phyloP scores from a whole-genome alignment of 2,113 vertebrate species.

The Osmerus mordax region DNA sequence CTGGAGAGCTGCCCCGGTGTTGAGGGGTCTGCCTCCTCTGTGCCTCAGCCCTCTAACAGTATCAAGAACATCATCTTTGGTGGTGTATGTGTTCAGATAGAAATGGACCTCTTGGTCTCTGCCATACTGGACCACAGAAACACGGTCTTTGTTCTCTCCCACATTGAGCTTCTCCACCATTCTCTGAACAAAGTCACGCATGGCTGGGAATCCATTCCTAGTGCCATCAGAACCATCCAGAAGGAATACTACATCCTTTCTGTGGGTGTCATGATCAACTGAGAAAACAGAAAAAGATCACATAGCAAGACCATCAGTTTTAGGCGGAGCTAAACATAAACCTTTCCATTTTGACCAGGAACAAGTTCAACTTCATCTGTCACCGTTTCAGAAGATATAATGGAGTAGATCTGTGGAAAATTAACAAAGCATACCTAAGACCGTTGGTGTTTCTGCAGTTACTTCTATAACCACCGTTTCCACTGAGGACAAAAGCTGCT shows the following conservation, averaged over 20 bases:
- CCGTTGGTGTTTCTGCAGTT: slow-evolving; percentile 14
- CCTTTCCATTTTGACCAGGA: no score
- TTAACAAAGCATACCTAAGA: slow-evolving; percentile 61
- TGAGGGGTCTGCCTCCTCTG: slow-evolving; percentile 60
- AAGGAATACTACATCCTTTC: slow-evolving; percentile 62
- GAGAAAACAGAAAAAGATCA: slow-evolving; percentile 1
- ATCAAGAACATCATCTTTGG: slow-evolving; percentile 37
- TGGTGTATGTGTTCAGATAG: slow-evolving; percentile 43
- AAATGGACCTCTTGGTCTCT: slow-evolving; percentile 44
- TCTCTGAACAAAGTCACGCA: slow-evolving; percentile 62
- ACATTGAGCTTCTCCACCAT: slow-evolving; percentile 62
- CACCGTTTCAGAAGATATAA: not conserved
- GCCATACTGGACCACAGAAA: slow-evolving; percentile 57
- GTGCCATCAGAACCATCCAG: slow-evolving; percentile 73
- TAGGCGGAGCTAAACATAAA: no score
- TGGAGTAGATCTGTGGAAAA: not conserved
- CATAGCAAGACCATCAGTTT: not conserved
- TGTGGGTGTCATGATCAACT: slow-evolving; percentile 8
- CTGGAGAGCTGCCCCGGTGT: slow-evolving; percentile 24
- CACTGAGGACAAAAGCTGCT: slow-evolving; percentile 22
- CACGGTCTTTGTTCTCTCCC: slow-evolving; percentile 56
- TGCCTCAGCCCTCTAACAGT: slow-evolving; percentile 23
- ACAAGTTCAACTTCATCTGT: no score
- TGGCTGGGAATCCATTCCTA: slow-evolving; percentile 39
- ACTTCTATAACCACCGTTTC: not conserved